These are phyloP conservation scores for Morus bassanus DNA, from an alignment of 2,797 vertebrate species.

Conservation along the genomic window DNA sequence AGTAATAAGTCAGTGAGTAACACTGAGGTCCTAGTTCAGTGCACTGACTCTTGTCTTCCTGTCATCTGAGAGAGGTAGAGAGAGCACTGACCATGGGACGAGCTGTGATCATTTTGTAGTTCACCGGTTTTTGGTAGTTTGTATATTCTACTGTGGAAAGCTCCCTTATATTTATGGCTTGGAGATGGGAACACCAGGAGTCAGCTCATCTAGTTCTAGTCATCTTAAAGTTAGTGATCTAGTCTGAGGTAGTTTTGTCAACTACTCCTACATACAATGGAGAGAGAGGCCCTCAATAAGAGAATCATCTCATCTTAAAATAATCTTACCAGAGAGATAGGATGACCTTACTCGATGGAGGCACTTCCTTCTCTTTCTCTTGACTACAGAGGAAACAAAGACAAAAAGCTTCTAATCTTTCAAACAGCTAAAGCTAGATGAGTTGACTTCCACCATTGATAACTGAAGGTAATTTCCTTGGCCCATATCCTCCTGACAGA, in stretches of 20 bases:
- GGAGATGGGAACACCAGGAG: background rate
- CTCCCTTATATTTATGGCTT: background rate
- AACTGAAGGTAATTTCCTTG: background rate
- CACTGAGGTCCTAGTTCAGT: background rate
- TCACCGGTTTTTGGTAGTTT: background rate
- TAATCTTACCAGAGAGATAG: background rate
- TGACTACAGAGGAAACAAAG: background rate
- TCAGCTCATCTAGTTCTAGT: background rate
- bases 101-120: background rate
- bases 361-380: background rate
- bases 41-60: background rate
- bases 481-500: background rate
- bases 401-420: background rate
- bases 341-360: background rate
- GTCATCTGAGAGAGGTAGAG: background rate
- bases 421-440: background rate
- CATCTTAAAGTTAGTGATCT: background rate
- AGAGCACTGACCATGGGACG: background rate
- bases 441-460: background rate
- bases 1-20: background rate
- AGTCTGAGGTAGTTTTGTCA: background rate
- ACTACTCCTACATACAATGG: background rate
- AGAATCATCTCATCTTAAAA: background rate
- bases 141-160: background rate
- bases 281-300: background rate